Percentiles rank a stretch among this genome's conserved stretches.
Evolutionary conservation across 2,797 vertebrate genomes (phyloP).

Genomic region (Tinamus major): DNA sequence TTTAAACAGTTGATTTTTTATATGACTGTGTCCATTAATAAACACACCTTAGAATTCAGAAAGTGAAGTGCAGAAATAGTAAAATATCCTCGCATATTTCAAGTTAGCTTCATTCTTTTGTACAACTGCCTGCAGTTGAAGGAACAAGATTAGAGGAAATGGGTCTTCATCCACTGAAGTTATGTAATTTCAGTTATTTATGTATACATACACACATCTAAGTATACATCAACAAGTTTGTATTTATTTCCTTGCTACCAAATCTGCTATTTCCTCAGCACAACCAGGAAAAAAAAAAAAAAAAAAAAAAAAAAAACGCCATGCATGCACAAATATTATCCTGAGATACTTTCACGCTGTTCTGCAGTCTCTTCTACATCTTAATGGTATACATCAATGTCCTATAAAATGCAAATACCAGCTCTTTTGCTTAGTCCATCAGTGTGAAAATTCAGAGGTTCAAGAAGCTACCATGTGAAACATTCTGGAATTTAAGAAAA

Average conservation of each 20-base stretch:
- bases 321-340: not conserved
- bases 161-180: not conserved
- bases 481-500: slow-evolving; percentile 35
- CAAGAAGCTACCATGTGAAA: slow-evolving; percentile 3
- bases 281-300: not conserved
- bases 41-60: not conserved
- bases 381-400: not conserved
- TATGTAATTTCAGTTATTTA: not conserved
- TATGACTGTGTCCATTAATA: not conserved
- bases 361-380: not conserved
- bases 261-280: not conserved
- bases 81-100: accelerated
- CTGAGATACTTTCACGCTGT: not conserved
- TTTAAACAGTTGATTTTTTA: not conserved
- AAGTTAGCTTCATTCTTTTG: not conserved
- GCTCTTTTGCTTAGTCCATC: not conserved
- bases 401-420: not conserved
- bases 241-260: not conserved
- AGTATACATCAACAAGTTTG: accelerated
- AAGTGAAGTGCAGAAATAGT: not conserved
- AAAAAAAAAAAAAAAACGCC: not conserved
- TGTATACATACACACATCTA: too few relatives aligned
- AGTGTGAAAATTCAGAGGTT: slow-evolving; percentile 7
- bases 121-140: accelerated
- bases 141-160: not conserved